phyloP scores from a whole-genome alignment of 1,140 invertebrate species.

The Druon quercuslanigerum region DNA sequence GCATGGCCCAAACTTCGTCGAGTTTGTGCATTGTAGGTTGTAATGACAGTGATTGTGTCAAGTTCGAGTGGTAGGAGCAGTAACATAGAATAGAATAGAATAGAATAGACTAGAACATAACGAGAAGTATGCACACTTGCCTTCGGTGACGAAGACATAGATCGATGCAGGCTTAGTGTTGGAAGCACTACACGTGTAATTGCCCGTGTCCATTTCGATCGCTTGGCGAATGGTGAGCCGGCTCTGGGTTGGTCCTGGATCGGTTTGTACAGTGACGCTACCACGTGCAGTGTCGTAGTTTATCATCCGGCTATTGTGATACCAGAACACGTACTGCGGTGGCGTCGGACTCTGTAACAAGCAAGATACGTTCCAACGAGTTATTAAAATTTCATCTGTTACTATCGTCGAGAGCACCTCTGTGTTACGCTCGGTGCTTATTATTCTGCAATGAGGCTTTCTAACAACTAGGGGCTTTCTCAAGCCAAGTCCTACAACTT shows the following conservation, averaged over 20 bases:
- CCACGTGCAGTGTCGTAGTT: conserved; percentile 91
- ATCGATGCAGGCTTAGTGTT: conserved; percentile 92
- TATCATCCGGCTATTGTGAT: conserved; percentile 94
- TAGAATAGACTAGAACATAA: neutral
- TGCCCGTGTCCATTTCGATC: conserved; percentile 90
- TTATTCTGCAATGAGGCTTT: conserved; percentile 14
- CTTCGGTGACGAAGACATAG: conserved; percentile 93
- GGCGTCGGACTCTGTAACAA: conserved; percentile 87
- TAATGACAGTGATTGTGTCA: conserved; percentile 40
- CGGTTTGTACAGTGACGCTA: conserved; percentile 90
- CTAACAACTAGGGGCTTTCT: neutral
- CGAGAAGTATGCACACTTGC: conserved; percentile 72
- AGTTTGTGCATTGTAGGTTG: conserved; percentile 33
- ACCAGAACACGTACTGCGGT: conserved; percentile 94
- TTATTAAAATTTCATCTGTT: conserved; percentile 25
- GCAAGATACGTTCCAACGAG: conserved; percentile 41
- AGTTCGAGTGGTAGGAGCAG: conserved; percentile 13
- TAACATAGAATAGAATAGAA: neutral
- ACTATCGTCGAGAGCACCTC: conserved; percentile 7
- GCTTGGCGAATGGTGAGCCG: conserved; percentile 89
- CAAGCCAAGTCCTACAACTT: neutral
- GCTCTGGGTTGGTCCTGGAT: conserved; percentile 89
- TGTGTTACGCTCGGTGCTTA: conserved; percentile 1
- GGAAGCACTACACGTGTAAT: conserved; percentile 92
- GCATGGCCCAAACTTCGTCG: neutral